Evolutionary conservation across 2,113 vertebrate species (phyloP).

Genomic region (Tor tambroides): DNA sequence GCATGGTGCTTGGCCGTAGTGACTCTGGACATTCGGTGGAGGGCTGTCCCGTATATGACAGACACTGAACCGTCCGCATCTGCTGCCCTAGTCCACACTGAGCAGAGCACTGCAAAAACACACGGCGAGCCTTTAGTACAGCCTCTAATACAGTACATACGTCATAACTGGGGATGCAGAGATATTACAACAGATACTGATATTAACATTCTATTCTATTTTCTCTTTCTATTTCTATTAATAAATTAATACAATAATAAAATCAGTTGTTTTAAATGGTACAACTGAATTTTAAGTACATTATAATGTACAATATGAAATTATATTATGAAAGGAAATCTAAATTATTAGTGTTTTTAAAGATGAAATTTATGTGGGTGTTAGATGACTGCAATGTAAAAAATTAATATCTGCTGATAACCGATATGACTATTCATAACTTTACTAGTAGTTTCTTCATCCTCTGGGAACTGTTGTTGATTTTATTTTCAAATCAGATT

Average conservation of each 20-base stretch:
- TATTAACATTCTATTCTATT: neutral
- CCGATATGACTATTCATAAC: too few species aligned
- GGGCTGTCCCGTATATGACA: constrained; percentile 93
- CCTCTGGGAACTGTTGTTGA: too few species aligned
- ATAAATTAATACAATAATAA: neutral
- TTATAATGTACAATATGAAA: neutral
- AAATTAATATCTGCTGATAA: too few species aligned
- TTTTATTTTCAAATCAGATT: too few species aligned
- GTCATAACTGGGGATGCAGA: neutral
- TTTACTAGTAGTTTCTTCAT: too few species aligned
- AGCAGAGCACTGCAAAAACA: constrained; percentile 86
- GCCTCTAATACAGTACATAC: neutral
- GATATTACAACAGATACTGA: neutral
- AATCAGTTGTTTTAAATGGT: neutral
- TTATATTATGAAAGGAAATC: too few species aligned
- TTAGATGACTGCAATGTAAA: too few species aligned
- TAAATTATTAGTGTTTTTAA: too few species aligned
- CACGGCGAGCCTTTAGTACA: neutral
- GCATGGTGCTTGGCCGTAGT: constrained; percentile 87
- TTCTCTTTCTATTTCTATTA: neutral
- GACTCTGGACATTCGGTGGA: constrained; percentile 89
- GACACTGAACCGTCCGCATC: constrained; percentile 92
- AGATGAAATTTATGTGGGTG: too few species aligned
- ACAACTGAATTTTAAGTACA: neutral
- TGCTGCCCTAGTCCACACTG: constrained; percentile 97